Evolutionary conservation across 2,113 vertebrate species (phyloP).

Genomic region (Geococcyx californianus): DNA sequence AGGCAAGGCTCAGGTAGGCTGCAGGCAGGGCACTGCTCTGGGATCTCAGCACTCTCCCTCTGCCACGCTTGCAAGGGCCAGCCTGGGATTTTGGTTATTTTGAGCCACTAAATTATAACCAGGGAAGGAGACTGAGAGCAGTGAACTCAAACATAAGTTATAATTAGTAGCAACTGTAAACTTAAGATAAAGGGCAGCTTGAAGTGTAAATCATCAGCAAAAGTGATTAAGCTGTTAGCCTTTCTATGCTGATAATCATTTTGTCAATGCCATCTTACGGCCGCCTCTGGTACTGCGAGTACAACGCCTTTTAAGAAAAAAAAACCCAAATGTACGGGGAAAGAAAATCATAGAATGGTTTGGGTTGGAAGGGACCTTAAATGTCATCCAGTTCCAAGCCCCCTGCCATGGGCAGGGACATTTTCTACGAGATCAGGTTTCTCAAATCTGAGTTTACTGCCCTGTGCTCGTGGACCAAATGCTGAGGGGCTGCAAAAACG

Average conservation of each 20-base stretch:
- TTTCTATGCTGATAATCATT: neutral
- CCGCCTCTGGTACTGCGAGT: conserved; percentile 23
- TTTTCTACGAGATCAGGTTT: too few species aligned
- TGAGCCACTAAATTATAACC: neutral
- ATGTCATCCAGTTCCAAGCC: too few species aligned
- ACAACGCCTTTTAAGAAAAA: neutral
- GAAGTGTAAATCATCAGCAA: neutral
- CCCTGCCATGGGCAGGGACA: too few species aligned
- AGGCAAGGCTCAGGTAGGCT: neutral
- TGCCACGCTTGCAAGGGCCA: neutral
- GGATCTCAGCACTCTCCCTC: fast-evolving
- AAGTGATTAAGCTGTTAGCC: neutral
- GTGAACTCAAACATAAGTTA: neutral
- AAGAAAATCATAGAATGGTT: neutral
- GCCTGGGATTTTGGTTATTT: neutral
- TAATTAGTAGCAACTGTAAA: neutral
- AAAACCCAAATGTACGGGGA: neutral
- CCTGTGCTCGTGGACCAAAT: neutral
- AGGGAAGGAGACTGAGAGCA: neutral
- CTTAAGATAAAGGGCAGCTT: neutral
- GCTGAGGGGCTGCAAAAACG: neutral
- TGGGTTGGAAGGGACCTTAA: too few species aligned
- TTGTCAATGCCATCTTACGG: conserved; percentile 38
- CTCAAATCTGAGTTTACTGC: neutral
- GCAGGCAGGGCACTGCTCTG: neutral